Evolutionary conservation across 2,888 invertebrate species (phyloP), one percentile per base, ranked within the genome.

Genomic region (Abscondita cerata): DNA sequence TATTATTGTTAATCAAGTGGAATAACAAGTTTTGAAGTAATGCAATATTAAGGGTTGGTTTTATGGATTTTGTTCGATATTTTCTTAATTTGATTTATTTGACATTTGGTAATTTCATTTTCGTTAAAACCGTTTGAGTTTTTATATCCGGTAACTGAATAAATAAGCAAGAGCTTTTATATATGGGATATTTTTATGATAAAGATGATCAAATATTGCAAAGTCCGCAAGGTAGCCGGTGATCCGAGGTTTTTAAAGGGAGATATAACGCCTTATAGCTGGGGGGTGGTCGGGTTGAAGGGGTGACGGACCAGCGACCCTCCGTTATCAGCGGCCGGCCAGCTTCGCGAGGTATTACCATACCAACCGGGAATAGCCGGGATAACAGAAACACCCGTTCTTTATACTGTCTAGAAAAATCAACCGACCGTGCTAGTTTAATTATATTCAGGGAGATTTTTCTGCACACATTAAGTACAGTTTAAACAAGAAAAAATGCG

Each of bases 311-410:
- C 74, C 73, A 70, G 74, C 78, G 76, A 79, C 80, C 79, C 79
- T 78, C 76, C 76, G 79, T 80, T 81, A 81, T 80, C 81, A 81
- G 81, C 76, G 77, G 74, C 75, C 77, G 80, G 77, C 81, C 81
- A 80, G 81, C 80, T 76, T 76, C 75, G 75, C 77, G 73, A 76
- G 78, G 79, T 76, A 80, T 80, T 80, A 80, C 79, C 79, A n/a
- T n/a, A n/a, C 78, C 76, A 76, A 76, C 74, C 76, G 75, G 78
- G 76, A 78, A 78, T 78, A 75, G 78, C 78, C 77, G 75, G 78
- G 78, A 79, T 78, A 70, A 70, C 67, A 67, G 68, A 67, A 69
- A 71, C 69, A n/a, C 65, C 67, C 70, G 65, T 70, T 73, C 71
- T 73, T 70, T 70, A 67, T 67, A 61, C 67, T 58, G 66, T 66